These are phyloP conservation scores for Nesoenas mayeri DNA, from an alignment of 2,113 vertebrate species.

Conservation along the genomic window DNA sequence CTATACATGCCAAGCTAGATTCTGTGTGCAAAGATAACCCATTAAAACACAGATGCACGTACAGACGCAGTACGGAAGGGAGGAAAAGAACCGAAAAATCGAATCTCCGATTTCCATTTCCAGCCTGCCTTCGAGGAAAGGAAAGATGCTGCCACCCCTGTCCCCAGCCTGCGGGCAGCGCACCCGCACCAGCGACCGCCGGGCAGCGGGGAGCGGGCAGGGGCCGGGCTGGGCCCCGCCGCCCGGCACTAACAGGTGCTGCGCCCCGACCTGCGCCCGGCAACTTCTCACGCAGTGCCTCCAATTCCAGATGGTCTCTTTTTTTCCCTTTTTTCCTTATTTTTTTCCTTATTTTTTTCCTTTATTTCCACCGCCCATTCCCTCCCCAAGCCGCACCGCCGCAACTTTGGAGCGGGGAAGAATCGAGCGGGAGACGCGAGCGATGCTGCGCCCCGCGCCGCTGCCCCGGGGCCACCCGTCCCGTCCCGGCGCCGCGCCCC, in stretches of 20 bases:
- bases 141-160: background rate
- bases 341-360: background rate
- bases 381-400: background rate
- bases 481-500: constrained; percentile 13
- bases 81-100: background rate
- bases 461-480: background rate
- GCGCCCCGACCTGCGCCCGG: background rate
- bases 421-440: background rate
- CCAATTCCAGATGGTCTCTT: background rate
- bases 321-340: accelerated
- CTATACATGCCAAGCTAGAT: accelerated
- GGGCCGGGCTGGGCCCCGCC: constrained; percentile 44
- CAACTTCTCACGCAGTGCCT: background rate
- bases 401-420: background rate
- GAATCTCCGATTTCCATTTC: background rate
- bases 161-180: background rate
- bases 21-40: background rate
- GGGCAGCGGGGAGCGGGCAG: background rate
- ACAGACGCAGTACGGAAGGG: background rate
- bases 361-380: too few relatives aligned
- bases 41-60: background rate
- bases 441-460: background rate
- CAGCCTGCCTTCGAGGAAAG: background rate
- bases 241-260: constrained; percentile 78
- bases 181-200: accelerated